A percentile compares a stretch with the other conserved stretches of the same genome.
These are phyloP conservation scores for Okamejei kenojei DNA, from an alignment of 2,797 vertebrate species.

Conservation along the genomic window DNA sequence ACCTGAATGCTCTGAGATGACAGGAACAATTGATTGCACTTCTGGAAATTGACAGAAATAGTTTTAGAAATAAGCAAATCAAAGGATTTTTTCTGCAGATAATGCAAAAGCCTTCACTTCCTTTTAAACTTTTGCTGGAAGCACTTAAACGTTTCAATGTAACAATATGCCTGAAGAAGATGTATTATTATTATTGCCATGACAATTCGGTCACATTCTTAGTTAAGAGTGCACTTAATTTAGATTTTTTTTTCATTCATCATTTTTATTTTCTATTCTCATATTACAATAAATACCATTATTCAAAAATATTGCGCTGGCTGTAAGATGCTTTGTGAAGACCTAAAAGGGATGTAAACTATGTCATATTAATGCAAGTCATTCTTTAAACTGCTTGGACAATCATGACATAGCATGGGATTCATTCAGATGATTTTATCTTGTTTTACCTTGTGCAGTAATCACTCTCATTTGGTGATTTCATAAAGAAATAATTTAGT, in stretches of 20 bases:
- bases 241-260: neutral
- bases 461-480: neutral
- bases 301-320: no score
- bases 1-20: neutral
- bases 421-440: neutral
- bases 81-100: neutral
- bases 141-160: neutral
- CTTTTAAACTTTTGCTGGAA: neutral
- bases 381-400: neutral
- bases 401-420: neutral
- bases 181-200: neutral
- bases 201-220: neutral
- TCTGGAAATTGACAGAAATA: neutral
- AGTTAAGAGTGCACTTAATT: neutral
- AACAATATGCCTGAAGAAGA: neutral
- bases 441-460: neutral
- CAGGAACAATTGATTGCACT: neutral
- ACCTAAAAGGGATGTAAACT: no score
- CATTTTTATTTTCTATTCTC: neutral
- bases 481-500: neutral
- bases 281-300: neutral
- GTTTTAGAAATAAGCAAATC: neutral
- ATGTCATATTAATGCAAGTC: neutral
- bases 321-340: no score
- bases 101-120: constrained; percentile 6